Conservation (phyloP, 1,140 invertebrate genomes). For the Danaus melanippus region DNA sequence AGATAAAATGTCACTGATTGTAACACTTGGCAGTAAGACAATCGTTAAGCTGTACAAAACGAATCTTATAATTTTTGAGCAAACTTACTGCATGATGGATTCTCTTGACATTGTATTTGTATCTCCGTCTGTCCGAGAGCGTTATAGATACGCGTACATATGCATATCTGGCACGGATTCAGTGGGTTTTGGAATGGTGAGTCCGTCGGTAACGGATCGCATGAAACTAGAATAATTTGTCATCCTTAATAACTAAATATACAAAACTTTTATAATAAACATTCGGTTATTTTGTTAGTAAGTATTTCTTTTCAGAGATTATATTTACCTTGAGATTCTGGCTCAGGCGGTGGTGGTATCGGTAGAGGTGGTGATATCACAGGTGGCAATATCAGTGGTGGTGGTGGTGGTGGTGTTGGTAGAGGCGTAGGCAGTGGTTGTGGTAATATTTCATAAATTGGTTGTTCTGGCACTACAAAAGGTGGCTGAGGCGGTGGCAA, state of each 20-base stretch:
- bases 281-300: too few species aligned
- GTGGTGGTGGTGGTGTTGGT: conserved; percentile 5
- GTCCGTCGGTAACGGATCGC: conserved; percentile 40
- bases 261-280: conserved; percentile 1
- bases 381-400: neutral
- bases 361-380: too few species aligned
- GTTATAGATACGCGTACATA: conserved; percentile 30
- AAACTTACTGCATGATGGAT: conserved; percentile 32
- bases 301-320: neutral
- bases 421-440: neutral
- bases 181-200: conserved; percentile 45
- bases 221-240: conserved; percentile 29
- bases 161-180: conserved; percentile 54
- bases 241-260: neutral
- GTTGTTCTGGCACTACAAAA: too few species aligned
- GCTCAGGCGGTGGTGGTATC: neutral
- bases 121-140: conserved; percentile 27
- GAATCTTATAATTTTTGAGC: too few species aligned
- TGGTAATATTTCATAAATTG: neutral
- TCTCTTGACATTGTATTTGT: conserved; percentile 31
- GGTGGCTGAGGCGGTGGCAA: conserved; percentile 2
- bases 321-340: conserved; percentile 21
- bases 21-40: too few species aligned
- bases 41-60: too few species aligned
- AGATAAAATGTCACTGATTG: too few species aligned